Evolutionary conservation across 1,140 invertebrate genomes (phyloP).

Genomic region (Patella vulgata): DNA sequence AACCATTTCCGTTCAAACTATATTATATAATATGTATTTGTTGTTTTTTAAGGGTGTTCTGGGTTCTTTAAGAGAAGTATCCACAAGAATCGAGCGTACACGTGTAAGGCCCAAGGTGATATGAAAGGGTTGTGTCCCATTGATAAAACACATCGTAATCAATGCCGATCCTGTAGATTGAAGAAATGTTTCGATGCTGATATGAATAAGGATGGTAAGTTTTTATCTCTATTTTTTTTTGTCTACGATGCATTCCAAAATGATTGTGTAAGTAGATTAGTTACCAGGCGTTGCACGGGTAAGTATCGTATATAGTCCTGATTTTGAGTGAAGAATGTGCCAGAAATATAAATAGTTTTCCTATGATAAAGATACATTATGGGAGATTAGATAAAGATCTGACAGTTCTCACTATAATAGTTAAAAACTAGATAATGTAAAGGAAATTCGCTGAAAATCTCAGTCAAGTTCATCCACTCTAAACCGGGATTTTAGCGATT

Average conservation of each 20-base stretch:
- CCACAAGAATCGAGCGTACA: conserved; percentile 93
- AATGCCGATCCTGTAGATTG: conserved; percentile 93
- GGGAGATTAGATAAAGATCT: no score
- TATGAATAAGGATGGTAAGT: conserved; percentile 98
- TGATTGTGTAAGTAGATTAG: neutral
- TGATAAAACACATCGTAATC: conserved; percentile 96
- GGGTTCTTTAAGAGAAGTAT: conserved; percentile 98
- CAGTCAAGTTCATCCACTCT: no score
- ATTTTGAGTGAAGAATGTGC: neutral
- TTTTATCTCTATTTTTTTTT: neutral
- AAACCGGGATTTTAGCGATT: no score
- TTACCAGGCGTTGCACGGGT: neutral
- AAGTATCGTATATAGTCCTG: neutral
- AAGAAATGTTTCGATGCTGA: conserved; percentile 95
- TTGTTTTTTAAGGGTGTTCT: conserved; percentile 77
- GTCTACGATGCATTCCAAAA: neutral
- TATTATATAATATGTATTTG: no score
- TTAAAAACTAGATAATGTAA: no score
- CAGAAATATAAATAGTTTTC: neutral
- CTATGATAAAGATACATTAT: no score
- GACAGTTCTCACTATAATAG: no score
- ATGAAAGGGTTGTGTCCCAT: conserved; percentile 93
- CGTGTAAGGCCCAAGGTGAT: conserved; percentile 93
- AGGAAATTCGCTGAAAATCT: no score
- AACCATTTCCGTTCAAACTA: no score